phyloP scores from a whole-genome alignment of 1,140 invertebrate genomes.

The Campoletis sonorensis region DNA sequence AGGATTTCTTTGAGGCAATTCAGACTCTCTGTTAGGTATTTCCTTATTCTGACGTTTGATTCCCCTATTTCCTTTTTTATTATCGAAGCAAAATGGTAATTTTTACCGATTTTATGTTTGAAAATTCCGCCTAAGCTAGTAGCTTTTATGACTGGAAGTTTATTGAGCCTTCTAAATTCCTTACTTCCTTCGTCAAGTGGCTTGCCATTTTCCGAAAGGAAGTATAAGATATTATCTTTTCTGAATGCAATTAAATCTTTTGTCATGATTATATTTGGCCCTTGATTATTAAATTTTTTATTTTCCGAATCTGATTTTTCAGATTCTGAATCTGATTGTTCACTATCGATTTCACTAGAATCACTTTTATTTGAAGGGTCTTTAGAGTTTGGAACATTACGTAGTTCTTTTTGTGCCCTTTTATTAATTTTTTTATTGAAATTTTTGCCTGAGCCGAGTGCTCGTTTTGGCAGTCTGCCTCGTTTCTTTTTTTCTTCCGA shows the following conservation, averaged over 20 bases:
- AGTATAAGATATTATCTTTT: slow-evolving; percentile 15
- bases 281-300: no score
- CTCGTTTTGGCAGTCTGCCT: not conserved
- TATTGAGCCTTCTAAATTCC: no score
- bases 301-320: not conserved
- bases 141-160: no score
- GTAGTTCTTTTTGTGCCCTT: no score
- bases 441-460: not conserved
- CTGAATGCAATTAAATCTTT: not conserved
- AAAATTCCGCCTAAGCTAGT: no score
- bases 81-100: no score
- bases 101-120: no score
- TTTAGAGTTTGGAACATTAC: not conserved
- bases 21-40: no score
- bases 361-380: no score
- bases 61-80: no score
- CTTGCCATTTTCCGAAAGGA: not conserved
- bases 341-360: not conserved
- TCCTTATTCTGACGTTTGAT: no score
- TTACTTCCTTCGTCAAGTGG: slow-evolving; percentile 1
- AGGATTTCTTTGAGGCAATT: no score
- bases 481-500: not conserved
- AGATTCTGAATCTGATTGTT: not conserved
- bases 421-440: not conserved
- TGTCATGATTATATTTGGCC: slow-evolving; percentile 8